Evolutionary conservation across 2,113 vertebrate genomes (phyloP).

Genomic region (Anoplopoma fimbria): DNA sequence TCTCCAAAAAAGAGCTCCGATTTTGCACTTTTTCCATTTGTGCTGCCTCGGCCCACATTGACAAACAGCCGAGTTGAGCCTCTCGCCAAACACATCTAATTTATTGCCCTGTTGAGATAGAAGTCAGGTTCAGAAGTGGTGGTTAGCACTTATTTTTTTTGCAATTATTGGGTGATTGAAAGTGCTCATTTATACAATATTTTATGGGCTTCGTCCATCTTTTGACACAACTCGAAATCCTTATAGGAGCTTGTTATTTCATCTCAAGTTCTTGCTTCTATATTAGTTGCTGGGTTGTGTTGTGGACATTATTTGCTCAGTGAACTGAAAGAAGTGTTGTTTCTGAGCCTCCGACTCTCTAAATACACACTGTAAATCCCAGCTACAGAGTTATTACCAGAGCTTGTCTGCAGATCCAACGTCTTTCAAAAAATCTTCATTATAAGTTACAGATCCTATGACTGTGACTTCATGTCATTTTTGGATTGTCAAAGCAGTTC

Average conservation of each 20-base stretch:
- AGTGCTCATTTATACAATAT: neutral
- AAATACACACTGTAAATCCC: neutral
- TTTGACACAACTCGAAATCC: neutral
- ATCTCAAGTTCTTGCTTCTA: neutral
- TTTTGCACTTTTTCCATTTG: constrained; percentile 49
- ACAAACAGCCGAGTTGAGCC: constrained; percentile 33
- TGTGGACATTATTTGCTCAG: neutral
- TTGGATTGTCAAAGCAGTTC: neutral
- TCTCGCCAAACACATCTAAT: constrained; percentile 29
- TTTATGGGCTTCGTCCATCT: neutral
- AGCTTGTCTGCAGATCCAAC: neutral
- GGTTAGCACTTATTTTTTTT: neutral
- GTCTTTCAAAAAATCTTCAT: neutral
- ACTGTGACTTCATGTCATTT: neutral
- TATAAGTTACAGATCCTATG: too few species aligned
- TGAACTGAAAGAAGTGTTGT: neutral
- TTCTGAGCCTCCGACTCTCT: neutral
- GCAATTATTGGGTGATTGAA: neutral
- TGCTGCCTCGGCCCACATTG: constrained; percentile 60
- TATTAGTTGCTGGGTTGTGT: neutral
- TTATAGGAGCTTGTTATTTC: neutral
- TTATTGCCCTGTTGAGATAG: constrained; percentile 27
- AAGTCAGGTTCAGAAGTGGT: constrained; percentile 19
- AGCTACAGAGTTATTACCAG: neutral
- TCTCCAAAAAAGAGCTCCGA: constrained; percentile 51